phyloP scores from a whole-genome alignment of 2,888 invertebrate genomes.

The Drosophila sordidapex region DNA sequence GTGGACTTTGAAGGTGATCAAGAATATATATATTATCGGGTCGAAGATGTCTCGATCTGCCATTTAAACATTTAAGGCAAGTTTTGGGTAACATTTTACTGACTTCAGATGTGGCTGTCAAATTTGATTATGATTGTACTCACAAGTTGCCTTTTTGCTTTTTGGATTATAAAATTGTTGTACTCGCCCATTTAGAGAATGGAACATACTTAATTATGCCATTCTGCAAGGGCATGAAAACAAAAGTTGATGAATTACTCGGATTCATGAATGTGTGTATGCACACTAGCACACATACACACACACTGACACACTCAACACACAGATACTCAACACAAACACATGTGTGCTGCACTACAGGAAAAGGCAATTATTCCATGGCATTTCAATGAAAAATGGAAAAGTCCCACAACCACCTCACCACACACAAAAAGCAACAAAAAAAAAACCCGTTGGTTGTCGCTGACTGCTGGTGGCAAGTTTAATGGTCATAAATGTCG shows the following conservation, averaged over 20 bases:
- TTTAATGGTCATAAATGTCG: conserved; percentile 74
- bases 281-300: background rate
- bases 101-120: background rate
- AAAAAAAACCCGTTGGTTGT: background rate
- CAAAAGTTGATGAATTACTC: conserved; percentile 30
- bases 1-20: background rate
- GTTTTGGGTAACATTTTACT: background rate
- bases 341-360: conserved; percentile 51
- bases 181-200: background rate
- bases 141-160: background rate
- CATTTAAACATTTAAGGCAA: background rate
- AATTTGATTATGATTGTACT: background rate
- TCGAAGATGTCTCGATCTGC: background rate
- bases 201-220: conserved; percentile 17
- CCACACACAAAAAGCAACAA: background rate
- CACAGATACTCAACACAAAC: conserved; percentile 9
- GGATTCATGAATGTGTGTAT: background rate
- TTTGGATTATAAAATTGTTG: background rate
- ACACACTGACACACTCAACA: background rate
- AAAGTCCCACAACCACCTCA: conserved; percentile 49
- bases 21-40: background rate
- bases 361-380: conserved; percentile 78
- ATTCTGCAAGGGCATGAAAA: conserved; percentile 26
- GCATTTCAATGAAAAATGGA: conserved; percentile 78
- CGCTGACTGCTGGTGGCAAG: conserved; percentile 30